A percentile compares a stretch with the other conserved stretches of the same genome.
Conservation (phyloP, 2,797 vertebrate species). For the Silurus aristotelis region DNA sequence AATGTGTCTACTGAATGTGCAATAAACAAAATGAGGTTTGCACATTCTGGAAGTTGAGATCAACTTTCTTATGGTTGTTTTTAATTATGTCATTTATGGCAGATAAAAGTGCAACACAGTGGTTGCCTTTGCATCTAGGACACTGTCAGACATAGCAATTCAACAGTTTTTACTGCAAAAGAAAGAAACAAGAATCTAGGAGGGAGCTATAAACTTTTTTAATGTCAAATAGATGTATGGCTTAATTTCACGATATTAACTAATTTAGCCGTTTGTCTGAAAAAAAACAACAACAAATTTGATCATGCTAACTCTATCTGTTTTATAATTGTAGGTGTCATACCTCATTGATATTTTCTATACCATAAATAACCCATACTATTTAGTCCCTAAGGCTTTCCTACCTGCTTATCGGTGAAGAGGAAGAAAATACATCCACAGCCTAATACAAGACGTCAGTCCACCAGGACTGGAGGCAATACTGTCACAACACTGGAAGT, state of each 20-base stretch:
- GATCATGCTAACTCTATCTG: neutral
- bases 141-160: conserved; percentile 1
- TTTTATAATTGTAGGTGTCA: neutral
- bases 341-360: conserved; percentile 1
- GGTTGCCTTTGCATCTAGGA: conserved; percentile 25
- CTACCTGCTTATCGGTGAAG: neutral
- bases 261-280: neutral
- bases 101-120: neutral
- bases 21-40: conserved; percentile 29
- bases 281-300: neutral
- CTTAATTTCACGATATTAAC: neutral
- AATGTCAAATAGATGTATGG: conserved; percentile 1
- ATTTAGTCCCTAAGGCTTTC: conserved; percentile 6
- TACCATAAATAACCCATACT: neutral
- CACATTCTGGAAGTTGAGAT: conserved; percentile 27
- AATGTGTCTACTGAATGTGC: conserved; percentile 41
- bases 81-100: neutral
- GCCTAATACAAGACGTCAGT: conserved; percentile 15
- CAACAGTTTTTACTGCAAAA: conserved; percentile 13
- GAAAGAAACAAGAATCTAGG: conserved; percentile 10
- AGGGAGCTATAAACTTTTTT: neutral
- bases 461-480: conserved; percentile 8
- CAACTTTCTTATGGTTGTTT: conserved; percentile 9
- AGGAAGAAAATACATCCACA: neutral
- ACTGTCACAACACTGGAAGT: conserved; percentile 7